Evolutionary conservation across 2,113 vertebrate genomes (phyloP).

Genomic region (Actenoides lindsayi): DNA sequence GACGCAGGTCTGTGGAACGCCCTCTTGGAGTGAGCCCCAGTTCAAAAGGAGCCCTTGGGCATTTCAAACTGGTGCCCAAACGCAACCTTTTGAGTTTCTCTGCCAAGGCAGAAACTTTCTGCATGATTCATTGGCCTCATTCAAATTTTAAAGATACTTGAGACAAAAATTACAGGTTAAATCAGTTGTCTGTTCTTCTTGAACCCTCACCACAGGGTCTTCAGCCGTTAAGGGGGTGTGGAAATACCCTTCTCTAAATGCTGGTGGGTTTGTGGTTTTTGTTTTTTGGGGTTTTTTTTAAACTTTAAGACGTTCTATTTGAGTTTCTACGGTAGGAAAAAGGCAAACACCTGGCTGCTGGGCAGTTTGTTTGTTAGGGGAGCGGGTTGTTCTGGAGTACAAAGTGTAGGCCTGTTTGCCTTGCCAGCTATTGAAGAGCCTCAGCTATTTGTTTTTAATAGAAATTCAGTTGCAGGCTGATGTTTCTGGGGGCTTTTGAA

Average conservation of each 20-base stretch:
- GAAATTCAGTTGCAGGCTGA: background rate
- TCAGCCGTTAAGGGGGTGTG: background rate
- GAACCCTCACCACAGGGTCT: background rate
- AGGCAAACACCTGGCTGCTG: fast-evolving
- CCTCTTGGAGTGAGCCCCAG: background rate
- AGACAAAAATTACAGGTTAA: background rate
- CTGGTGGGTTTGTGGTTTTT: background rate
- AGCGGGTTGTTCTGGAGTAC: background rate
- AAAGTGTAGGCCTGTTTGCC: background rate
- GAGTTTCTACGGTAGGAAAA: fast-evolving
- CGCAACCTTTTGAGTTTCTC: fast-evolving
- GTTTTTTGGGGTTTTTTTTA: too few species aligned
- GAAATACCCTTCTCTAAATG: background rate
- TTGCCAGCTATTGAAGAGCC: background rate
- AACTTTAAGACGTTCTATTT: fast-evolving
- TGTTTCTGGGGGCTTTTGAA: background rate
- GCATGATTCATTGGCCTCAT: background rate
- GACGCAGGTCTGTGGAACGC: background rate
- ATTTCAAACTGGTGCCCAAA: background rate
- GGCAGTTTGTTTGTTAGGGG: fast-evolving
- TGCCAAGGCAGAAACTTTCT: background rate
- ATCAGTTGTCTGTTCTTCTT: background rate
- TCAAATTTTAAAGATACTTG: background rate
- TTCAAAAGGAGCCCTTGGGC: background rate
- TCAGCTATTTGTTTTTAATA: background rate